phyloP scores from a whole-genome alignment of 2,888 invertebrate genomes.

The Caenorhabditis sp. region DNA sequence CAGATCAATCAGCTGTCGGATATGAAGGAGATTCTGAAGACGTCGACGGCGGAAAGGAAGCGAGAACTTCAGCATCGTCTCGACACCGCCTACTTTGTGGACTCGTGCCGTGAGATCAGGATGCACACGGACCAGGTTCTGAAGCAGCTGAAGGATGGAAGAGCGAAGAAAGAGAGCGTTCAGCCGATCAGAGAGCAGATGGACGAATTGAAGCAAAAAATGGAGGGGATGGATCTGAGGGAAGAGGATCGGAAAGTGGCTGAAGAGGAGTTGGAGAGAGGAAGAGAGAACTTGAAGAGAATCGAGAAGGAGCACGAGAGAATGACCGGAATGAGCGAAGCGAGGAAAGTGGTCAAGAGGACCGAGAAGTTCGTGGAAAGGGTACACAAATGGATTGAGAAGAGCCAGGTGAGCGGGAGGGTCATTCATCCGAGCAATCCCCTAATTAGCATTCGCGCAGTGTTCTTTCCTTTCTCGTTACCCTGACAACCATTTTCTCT shows the following conservation, averaged over 20 bases:
- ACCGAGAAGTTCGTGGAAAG: conserved; percentile 37
- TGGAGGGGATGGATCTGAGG: not conserved
- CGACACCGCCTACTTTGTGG: conserved; percentile 20
- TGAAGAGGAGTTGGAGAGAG: conserved; percentile 3
- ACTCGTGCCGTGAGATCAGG: conserved; percentile 20
- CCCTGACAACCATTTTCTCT: not conserved
- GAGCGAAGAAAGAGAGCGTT: conserved; percentile 15
- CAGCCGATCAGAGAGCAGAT: conserved; percentile 33
- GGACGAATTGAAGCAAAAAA: not conserved
- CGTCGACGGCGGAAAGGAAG: not conserved
- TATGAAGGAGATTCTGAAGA: conserved; percentile 20
- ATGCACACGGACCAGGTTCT: conserved; percentile 8
- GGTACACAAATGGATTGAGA: conserved; percentile 35
- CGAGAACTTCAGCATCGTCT: conserved; percentile 2
- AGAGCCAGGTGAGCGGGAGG: conserved; percentile 11
- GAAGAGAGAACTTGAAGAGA: not conserved
- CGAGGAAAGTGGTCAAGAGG: conserved; percentile 4
- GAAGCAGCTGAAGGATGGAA: conserved; percentile 8
- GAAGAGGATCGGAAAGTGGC: not conserved
- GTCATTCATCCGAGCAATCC: too few species aligned
- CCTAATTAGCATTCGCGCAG: too few species aligned
- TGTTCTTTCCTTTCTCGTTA: too few species aligned
- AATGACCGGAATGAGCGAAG: not conserved
- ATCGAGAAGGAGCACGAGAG: conserved; percentile 10
- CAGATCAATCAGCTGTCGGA: conserved; percentile 3